phyloP scores from a whole-genome alignment of 2,797 vertebrate genomes.

The Ficedula albicollis region DNA sequence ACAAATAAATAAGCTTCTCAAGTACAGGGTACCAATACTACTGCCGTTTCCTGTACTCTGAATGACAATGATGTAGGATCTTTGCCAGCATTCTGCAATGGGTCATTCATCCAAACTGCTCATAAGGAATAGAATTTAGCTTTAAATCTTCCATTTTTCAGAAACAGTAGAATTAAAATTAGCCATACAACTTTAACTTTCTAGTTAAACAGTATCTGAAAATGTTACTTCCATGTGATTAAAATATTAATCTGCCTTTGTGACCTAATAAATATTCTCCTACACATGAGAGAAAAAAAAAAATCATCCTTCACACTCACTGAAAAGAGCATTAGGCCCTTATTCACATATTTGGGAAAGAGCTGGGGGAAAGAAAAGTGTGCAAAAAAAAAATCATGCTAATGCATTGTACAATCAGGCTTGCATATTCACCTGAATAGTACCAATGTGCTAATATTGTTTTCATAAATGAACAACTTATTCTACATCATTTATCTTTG shows the following conservation, averaged over 20 bases:
- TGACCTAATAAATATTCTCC: not conserved
- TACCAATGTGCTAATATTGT: not conserved
- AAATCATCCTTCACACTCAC: not conserved
- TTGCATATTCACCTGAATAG: not conserved
- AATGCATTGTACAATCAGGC: not conserved
- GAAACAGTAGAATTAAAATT: not conserved
- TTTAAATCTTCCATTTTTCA: not conserved
- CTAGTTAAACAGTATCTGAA: not conserved
- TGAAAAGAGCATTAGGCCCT: not conserved
- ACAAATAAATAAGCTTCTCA: not conserved
- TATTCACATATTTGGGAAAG: not conserved
- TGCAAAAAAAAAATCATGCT: not conserved
- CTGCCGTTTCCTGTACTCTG: not conserved
- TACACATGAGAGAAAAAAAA: not conserved
- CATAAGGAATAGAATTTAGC: not conserved
- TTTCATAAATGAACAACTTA: not conserved
- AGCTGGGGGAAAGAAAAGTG: accelerated
- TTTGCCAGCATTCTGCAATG: not conserved
- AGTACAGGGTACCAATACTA: not conserved
- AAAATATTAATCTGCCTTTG: not conserved
- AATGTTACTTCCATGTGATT: not conserved
- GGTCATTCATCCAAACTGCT: not conserved
- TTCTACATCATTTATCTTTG: not conserved
- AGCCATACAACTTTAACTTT: not conserved
- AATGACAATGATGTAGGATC: accelerated